Evolutionary conservation across 2,797 vertebrate genomes (phyloP).

Genomic region (Masticophis lateralis): DNA sequence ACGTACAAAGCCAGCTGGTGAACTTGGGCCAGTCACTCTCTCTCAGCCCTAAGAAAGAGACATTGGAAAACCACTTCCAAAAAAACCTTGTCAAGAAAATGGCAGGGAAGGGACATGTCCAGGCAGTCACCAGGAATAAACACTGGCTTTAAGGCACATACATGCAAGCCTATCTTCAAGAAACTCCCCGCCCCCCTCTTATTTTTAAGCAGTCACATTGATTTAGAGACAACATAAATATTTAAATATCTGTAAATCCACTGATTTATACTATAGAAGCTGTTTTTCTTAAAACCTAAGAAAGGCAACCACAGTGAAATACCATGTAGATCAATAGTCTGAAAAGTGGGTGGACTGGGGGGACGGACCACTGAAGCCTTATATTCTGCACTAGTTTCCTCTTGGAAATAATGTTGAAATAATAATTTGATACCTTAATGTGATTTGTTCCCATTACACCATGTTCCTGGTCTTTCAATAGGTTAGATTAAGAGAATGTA

Average conservation of each 20-base stretch:
- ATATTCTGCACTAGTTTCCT: neutral
- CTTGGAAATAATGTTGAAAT: neutral
- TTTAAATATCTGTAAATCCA: neutral
- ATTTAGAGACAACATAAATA: neutral
- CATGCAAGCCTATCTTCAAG: neutral
- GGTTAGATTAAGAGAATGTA: neutral
- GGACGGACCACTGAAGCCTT: neutral
- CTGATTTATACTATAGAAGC: neutral
- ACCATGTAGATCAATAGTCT: neutral
- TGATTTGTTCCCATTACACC: neutral
- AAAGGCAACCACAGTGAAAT: neutral
- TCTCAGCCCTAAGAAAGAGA: neutral
- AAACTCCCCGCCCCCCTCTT: rapidly evolving
- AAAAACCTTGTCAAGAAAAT: neutral
- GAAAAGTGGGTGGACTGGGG: neutral
- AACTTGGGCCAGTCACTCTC: neutral
- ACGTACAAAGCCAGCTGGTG: neutral
- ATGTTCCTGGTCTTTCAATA: neutral
- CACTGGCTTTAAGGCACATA: neutral
- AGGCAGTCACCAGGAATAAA: neutral
- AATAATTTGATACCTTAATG: neutral
- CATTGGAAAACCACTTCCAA: neutral
- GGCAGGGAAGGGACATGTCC: neutral
- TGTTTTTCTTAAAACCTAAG: neutral
- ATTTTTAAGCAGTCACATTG: neutral